Conservation (phyloP, 1,140 invertebrate species). For the Akabosia matsudoensis region DNA sequence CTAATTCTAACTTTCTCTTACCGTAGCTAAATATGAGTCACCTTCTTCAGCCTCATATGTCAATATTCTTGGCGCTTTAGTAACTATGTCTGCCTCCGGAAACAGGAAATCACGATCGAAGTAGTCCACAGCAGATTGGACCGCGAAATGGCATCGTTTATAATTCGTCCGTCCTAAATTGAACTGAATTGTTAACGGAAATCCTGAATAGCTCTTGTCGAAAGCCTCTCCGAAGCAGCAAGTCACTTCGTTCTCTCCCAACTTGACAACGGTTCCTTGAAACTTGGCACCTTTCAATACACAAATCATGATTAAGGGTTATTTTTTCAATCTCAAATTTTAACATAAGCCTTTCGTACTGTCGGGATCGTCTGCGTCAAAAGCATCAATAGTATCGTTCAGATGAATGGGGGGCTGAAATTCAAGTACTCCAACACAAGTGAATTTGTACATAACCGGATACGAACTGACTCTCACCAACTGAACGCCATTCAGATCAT, state of each 20-base stretch:
- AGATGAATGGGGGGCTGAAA: slow-evolving; percentile 76
- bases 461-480: slow-evolving; percentile 53
- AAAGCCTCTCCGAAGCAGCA: slow-evolving; percentile 71
- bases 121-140: slow-evolving; percentile 57
- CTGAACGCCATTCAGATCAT: slow-evolving; percentile 64
- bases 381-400: slow-evolving; percentile 69
- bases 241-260: slow-evolving; percentile 62
- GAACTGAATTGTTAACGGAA: slow-evolving; percentile 60
- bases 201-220: slow-evolving; percentile 64
- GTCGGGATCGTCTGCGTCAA: slow-evolving; percentile 25
- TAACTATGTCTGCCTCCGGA: slow-evolving; percentile 54
- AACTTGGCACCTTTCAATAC: slow-evolving; percentile 54
- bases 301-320: slow-evolving; percentile 38
- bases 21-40: background rate
- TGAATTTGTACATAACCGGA: slow-evolving; percentile 56
- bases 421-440: slow-evolving; percentile 75
- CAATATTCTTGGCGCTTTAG: slow-evolving; percentile 56
- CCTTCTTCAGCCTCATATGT: slow-evolving; percentile 59
- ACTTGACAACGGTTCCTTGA: slow-evolving; percentile 76
- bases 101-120: slow-evolving; percentile 66
- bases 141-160: slow-evolving; percentile 64
- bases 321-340: too few species aligned
- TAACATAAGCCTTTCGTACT: background rate
- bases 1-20: background rate
- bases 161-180: slow-evolving; percentile 61